phyloP scores from a whole-genome alignment of 2,113 vertebrate species.

The Mohoua ochrocephala region DNA sequence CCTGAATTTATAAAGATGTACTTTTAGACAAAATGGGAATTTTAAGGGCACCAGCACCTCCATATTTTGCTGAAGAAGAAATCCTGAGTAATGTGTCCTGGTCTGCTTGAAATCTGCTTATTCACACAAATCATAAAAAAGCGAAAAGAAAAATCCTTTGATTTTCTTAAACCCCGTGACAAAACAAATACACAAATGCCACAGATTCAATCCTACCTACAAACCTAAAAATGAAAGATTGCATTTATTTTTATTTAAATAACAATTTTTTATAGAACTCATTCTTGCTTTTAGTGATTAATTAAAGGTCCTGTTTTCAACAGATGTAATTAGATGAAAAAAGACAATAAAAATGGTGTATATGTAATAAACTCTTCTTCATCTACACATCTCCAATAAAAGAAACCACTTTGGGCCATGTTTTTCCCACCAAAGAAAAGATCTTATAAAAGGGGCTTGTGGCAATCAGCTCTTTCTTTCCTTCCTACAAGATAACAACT shows the following conservation, averaged over 20 bases:
- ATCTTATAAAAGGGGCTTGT: neutral
- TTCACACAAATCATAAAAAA: neutral
- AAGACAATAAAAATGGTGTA: neutral
- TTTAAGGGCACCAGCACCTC: neutral
- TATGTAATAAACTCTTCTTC: neutral
- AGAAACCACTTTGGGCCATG: neutral
- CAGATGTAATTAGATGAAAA: neutral
- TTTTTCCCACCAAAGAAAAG: neutral
- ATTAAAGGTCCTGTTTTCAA: neutral
- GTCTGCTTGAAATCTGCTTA: neutral
- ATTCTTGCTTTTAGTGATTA: neutral
- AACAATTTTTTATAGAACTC: neutral
- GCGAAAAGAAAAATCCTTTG: neutral
- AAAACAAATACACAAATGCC: neutral
- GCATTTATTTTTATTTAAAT: neutral
- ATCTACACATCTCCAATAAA: neutral
- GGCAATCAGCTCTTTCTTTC: neutral
- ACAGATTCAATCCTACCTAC: neutral
- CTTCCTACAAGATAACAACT: neutral
- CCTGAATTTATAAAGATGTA: neutral
- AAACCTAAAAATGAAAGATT: neutral
- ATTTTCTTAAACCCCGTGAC: neutral
- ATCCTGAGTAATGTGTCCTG: neutral
- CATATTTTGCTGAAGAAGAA: neutral
- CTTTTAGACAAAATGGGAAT: neutral